Conservation (phyloP, 2,113 vertebrate genomes). For the Oncorhynchus clarkii region DNA sequence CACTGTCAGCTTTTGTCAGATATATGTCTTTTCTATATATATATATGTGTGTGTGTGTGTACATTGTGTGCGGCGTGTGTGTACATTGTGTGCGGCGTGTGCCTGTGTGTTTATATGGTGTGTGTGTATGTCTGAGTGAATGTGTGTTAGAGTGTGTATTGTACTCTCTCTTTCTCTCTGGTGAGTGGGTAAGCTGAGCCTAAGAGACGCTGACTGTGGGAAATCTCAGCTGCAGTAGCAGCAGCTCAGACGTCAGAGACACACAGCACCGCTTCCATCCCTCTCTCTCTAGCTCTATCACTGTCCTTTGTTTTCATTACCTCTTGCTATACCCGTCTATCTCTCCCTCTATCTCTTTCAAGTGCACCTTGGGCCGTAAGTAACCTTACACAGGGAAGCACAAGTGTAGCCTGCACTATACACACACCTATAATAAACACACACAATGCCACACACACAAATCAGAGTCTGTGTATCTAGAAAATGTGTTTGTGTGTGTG, state of each 20-base stretch:
- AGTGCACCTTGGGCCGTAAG: constrained; percentile 49
- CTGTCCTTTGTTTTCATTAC: constrained; percentile 9
- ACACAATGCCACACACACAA: neutral
- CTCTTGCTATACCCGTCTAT: constrained; percentile 38
- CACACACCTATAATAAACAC: neutral
- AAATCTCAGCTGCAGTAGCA: constrained; percentile 60
- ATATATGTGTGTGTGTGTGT: neutral
- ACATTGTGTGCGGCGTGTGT: too few relatives aligned
- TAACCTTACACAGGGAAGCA: constrained; percentile 10
- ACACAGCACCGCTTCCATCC: constrained; percentile 57
- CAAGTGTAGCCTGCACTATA: too few relatives aligned
- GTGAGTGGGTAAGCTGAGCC: too few relatives aligned
- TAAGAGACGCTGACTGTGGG: constrained; percentile 75
- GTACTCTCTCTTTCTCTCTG: too few relatives aligned
- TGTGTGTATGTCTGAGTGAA: too few relatives aligned
- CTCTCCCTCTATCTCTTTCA: constrained; percentile 30
- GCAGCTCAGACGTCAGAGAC: constrained; percentile 54
- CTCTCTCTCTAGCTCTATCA: neutral
- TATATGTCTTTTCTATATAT: too few relatives aligned
- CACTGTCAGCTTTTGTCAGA: neutral
- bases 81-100: too few relatives aligned
- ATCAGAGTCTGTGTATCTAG: neutral
- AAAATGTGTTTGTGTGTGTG: neutral
- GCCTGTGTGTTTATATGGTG: too few relatives aligned
- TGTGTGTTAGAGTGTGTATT: too few relatives aligned